Evolutionary conservation across 2,888 invertebrate species (phyloP).

Genomic region (Cyclophora albipunctata): DNA sequence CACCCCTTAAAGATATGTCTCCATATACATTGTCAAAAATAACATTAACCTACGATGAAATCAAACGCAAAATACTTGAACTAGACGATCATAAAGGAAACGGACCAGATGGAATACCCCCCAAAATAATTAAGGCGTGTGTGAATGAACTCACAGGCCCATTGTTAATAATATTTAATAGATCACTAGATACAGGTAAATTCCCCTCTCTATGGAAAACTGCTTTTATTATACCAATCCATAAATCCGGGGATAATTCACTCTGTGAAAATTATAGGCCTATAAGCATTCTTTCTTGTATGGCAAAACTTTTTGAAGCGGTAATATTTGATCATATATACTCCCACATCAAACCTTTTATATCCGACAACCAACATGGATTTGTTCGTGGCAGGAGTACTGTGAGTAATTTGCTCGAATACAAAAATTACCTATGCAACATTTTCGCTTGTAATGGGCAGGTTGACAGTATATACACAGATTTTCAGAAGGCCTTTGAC

Average conservation of each 20-base stretch:
- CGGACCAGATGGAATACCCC: conserved; percentile 3
- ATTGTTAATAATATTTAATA: conserved; percentile 8
- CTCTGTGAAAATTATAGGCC: conserved; percentile 8
- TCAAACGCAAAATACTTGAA: no score
- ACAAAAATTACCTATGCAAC: conserved; percentile 2
- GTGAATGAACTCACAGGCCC: background rate
- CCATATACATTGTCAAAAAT: no score
- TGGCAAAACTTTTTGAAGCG: conserved; percentile 10
- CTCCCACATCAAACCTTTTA: conserved; percentile 1
- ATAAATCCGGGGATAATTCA: conserved; percentile 10
- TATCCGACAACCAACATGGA: conserved; percentile 6
- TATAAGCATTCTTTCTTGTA: conserved; percentile 2
- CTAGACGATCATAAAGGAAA: conserved; percentile 4
- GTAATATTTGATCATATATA: background rate
- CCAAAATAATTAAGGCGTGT: conserved; percentile 2
- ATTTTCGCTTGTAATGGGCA: conserved; percentile 4
- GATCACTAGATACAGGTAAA: conserved; percentile 6
- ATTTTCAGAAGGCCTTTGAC: conserved; percentile 12
- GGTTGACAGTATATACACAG: conserved; percentile 5
- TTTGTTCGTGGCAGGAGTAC: conserved; percentile 5
- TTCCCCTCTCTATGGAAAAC: conserved; percentile 13
- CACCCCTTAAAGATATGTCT: no score
- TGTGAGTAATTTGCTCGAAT: conserved; percentile 6
- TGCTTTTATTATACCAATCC: conserved; percentile 10
- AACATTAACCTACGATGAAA: no score